phyloP scores from a whole-genome alignment of 1,140 invertebrate species.

The Carcinoscorpius rotundicauda region DNA sequence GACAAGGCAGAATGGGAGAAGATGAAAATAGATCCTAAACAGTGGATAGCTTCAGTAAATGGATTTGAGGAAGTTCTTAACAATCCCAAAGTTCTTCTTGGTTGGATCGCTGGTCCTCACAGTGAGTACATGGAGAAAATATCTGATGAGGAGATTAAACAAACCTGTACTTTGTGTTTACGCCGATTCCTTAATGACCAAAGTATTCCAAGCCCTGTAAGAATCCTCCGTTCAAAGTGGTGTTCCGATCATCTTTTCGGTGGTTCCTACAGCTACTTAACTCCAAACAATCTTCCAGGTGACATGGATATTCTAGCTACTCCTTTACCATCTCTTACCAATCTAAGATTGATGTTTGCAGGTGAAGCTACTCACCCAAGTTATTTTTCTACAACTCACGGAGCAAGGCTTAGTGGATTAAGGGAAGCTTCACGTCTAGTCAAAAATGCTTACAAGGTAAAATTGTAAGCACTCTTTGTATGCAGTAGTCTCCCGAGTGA shows the following conservation, averaged over 20 bases:
- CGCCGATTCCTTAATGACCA: slow-evolving; percentile 19
- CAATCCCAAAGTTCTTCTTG: slow-evolving; percentile 45
- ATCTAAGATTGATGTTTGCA: slow-evolving; percentile 54
- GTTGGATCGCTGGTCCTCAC: slow-evolving; percentile 59
- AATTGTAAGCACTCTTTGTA: no score
- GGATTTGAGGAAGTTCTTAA: slow-evolving; percentile 45
- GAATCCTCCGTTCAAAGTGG: slow-evolving; percentile 42
- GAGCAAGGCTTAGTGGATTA: slow-evolving; percentile 40
- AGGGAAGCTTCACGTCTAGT: slow-evolving; percentile 33
- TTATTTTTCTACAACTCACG: slow-evolving; percentile 61
- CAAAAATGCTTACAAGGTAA: no score
- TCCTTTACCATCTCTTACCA: slow-evolving; percentile 19
- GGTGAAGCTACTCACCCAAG: slow-evolving; percentile 70
- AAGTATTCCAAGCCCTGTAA: slow-evolving; percentile 21
- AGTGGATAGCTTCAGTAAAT: slow-evolving; percentile 89
- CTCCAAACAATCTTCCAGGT: slow-evolving; percentile 7
- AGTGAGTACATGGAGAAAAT: slow-evolving; percentile 62
- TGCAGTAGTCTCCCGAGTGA: no score
- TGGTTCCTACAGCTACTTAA: slow-evolving; percentile 48
- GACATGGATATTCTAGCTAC: slow-evolving; percentile 22
- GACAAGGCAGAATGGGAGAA: slow-evolving; percentile 33
- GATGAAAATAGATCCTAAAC: slow-evolving; percentile 23
- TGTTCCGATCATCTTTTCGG: slow-evolving; percentile 43
- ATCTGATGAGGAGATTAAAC: slow-evolving; percentile 53
- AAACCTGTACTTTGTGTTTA: slow-evolving; percentile 45